Evolutionary conservation across 1,140 invertebrate species (phyloP), one percentile per base, ranked within the genome.

Genomic region (Thaumetopoea pityocampa): DNA sequence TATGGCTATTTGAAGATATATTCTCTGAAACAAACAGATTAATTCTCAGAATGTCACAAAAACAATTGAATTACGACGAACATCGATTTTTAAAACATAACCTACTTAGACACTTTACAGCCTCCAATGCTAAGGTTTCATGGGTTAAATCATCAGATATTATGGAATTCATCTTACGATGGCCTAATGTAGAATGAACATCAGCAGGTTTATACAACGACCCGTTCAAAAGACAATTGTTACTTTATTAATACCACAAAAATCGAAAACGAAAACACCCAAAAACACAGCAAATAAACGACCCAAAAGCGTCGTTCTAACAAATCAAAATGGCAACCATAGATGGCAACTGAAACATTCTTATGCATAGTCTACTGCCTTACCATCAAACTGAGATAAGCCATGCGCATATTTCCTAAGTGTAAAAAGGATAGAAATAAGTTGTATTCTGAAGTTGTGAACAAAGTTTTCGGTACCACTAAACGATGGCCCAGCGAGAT

Each of bases 131-230:
- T 51, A 77, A 72, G 52, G 77, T 54, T 42, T 78, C 72, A 32
- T 66, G 66, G 51, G 52, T 55, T 41, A 72, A 60, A 59, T 73
- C 76, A 34, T 76, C 68, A 54, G 55, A 76, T 51, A 63, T 56
- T 56, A 58, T 65, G 37, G 79, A 83, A 83, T 83, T 76, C 79
- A 83, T 83, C 59, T 76, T 83, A 71, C 37, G 45, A 33, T 17
- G 43, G 17, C 30, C 35, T 44, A 36, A 19, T 50, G 51, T 23
- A 32, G 36, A 32, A 51, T 49, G 23, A 30, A 38, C 58, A 61
- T 60, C 57, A 36, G 50, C 17, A 47, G 54, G 37, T 48, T 34
- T 52, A 42, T 32, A 40, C 32, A 32, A 23, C 23, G 46, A 41
- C 14, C 33, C 2, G 23, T 15, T 35, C 33, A 20, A 38, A 18